These are phyloP conservation scores for Peromyscus californicus DNA, from an alignment of 2,113 vertebrate species.

Conservation along the genomic window DNA sequence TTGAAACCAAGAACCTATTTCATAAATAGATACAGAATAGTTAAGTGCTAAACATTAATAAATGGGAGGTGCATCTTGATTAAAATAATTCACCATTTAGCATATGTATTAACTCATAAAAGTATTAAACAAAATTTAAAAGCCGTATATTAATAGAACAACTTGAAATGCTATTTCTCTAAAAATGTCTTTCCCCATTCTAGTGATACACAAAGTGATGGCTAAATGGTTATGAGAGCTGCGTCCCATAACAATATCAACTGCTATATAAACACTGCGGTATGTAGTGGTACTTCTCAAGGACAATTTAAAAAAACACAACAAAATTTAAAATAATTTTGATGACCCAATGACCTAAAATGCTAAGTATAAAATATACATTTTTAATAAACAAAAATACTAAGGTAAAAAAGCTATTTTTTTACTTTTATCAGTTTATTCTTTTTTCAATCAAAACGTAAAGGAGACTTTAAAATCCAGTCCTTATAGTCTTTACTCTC, in stretches of 20 bases:
- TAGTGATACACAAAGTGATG: background rate
- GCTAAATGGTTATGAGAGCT: background rate
- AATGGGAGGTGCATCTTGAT: background rate
- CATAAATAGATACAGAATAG: background rate
- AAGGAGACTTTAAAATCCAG: conserved; percentile 32
- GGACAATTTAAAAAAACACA: background rate
- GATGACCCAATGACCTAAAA: conserved; percentile 19
- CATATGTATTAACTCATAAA: background rate
- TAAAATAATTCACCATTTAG: background rate
- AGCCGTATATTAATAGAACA: background rate
- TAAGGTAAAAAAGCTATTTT: background rate
- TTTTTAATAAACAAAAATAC: conserved; percentile 4
- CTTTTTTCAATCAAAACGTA: conserved; percentile 10
- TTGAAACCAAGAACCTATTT: conserved; percentile 12
- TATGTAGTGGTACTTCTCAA: background rate
- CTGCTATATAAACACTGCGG: background rate
- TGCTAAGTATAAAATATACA: background rate
- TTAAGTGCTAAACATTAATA: background rate
- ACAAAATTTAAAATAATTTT: background rate
- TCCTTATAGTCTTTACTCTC: background rate
- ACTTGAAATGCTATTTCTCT: conserved; percentile 12
- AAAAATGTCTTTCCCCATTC: background rate
- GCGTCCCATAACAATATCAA: background rate
- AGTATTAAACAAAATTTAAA: background rate
- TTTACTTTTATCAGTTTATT: background rate